phyloP scores from a whole-genome alignment of 2,797 vertebrate species.

The Meda fulgida region DNA sequence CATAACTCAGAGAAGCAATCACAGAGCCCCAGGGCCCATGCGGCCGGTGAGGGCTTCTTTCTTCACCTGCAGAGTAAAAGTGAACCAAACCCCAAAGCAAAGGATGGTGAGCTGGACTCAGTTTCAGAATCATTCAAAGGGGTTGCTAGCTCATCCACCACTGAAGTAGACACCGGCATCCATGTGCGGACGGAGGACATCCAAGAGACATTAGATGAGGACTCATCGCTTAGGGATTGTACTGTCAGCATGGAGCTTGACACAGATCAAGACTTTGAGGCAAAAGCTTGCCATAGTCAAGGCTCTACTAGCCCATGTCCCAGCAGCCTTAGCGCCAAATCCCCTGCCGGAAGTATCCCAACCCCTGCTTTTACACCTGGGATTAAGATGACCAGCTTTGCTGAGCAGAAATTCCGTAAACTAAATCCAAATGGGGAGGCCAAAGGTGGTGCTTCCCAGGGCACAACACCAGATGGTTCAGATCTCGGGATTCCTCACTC shows the following conservation, averaged over 20 bases:
- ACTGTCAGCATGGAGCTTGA: slow-evolving; percentile 96
- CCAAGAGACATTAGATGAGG: slow-evolving; percentile 92
- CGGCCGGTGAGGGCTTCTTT: slow-evolving; percentile 90
- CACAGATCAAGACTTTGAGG: slow-evolving; percentile 85
- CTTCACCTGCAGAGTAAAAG: slow-evolving; percentile 85
- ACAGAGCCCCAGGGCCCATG: slow-evolving; percentile 66
- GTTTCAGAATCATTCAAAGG: slow-evolving; percentile 82
- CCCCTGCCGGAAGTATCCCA: slow-evolving; percentile 83
- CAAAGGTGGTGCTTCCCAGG: slow-evolving; percentile 87
- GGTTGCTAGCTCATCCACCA: slow-evolving; percentile 84
- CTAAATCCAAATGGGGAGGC: slow-evolving; percentile 82
- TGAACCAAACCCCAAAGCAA: slow-evolving; percentile 72
- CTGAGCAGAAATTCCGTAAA: slow-evolving; percentile 94
- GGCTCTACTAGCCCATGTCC: slow-evolving; percentile 87
- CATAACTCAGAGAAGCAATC: slow-evolving; percentile 82
- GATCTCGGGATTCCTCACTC: slow-evolving; percentile 90
- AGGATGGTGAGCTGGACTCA: slow-evolving; percentile 75
- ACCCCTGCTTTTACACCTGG: slow-evolving; percentile 81
- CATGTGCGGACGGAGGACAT: slow-evolving; percentile 95
- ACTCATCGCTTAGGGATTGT: slow-evolving; percentile 94
- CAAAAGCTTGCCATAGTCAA: slow-evolving; percentile 70
- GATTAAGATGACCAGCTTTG: slow-evolving; percentile 95
- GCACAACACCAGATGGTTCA: slow-evolving; percentile 93
- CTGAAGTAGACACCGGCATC: slow-evolving; percentile 94
- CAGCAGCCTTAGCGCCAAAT: slow-evolving; percentile 82